phyloP scores from a whole-genome alignment of 1,140 invertebrate species.

The Frieseomelitta varia region DNA sequence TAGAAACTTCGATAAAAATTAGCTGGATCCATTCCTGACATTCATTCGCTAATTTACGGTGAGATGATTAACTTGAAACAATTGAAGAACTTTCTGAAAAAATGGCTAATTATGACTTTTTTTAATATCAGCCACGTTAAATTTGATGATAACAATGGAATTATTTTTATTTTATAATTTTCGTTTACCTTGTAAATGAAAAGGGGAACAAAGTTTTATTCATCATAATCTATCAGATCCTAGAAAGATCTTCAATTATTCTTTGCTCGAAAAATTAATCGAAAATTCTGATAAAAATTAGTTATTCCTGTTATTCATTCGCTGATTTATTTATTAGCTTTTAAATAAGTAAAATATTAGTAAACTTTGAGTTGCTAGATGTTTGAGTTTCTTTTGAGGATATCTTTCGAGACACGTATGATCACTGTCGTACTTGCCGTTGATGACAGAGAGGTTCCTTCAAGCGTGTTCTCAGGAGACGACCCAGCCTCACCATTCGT shows the following conservation, averaged over 20 bases:
- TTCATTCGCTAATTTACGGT: too few relatives aligned
- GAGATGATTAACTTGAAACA: too few relatives aligned
- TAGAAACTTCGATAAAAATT: too few relatives aligned
- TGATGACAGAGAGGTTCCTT: slow-evolving; percentile 84
- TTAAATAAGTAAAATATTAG: too few relatives aligned
- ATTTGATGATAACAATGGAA: too few relatives aligned
- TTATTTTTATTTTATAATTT: background rate
- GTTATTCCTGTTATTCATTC: background rate
- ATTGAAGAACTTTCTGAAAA: too few relatives aligned
- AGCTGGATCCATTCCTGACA: too few relatives aligned
- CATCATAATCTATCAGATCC: background rate
- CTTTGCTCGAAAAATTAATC: background rate
- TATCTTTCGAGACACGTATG: too few relatives aligned
- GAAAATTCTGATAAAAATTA: background rate
- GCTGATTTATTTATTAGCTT: background rate
- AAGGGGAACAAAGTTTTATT: too few relatives aligned
- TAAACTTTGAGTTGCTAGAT: too few relatives aligned
- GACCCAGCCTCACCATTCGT: slow-evolving; percentile 87
- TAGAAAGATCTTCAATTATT: background rate
- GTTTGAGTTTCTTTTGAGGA: background rate
- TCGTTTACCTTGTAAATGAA: background rate
- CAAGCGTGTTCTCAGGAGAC: slow-evolving; percentile 86
- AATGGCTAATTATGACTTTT: too few relatives aligned
- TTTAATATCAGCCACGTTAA: too few relatives aligned
- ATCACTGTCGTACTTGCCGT: slow-evolving; percentile 60